These are phyloP conservation scores for Luperina testacea DNA, from an alignment of 2,888 invertebrate species.

Conservation along the genomic window DNA sequence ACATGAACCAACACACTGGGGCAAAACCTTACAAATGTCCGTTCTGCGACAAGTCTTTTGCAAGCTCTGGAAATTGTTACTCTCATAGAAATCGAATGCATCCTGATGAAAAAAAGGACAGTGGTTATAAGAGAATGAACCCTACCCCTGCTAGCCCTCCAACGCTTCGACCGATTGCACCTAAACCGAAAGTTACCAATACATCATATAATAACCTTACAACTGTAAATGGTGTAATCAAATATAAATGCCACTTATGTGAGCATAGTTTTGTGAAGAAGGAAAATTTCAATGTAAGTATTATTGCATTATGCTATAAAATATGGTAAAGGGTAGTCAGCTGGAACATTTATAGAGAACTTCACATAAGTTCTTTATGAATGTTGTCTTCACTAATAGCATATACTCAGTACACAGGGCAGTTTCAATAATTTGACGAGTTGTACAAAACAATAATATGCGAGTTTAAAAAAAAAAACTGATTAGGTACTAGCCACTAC, in stretches of 20 bases:
- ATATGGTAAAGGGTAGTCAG: not conserved
- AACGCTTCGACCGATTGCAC: conserved; percentile 40
- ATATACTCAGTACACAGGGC: not conserved
- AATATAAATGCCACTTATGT: conserved; percentile 80
- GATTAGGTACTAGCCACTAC: not conserved
- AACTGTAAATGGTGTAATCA: conserved; percentile 73
- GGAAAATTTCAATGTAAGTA: conserved; percentile 83
- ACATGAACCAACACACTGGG: conserved; percentile 94
- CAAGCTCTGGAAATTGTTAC: conserved; percentile 93
- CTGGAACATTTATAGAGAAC: not conserved
- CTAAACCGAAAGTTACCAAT: conserved; percentile 46
- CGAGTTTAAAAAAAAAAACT: no score
- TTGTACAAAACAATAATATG: not conserved
- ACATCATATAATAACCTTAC: conserved; percentile 57
- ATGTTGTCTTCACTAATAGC: not conserved
- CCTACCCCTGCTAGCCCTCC: conserved; percentile 36
- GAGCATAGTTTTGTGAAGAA: conserved; percentile 80
- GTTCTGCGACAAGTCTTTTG: conserved; percentile 93
- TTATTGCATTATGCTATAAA: not conserved
- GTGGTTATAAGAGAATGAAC: conserved; percentile 30
- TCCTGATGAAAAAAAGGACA: conserved; percentile 85
- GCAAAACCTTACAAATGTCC: conserved; percentile 93
- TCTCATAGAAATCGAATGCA: conserved; percentile 93
- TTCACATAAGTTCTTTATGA: not conserved
- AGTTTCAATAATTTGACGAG: not conserved